Conservation (phyloP, 2,797 vertebrate species). For the Ceyx erithaca region DNA sequence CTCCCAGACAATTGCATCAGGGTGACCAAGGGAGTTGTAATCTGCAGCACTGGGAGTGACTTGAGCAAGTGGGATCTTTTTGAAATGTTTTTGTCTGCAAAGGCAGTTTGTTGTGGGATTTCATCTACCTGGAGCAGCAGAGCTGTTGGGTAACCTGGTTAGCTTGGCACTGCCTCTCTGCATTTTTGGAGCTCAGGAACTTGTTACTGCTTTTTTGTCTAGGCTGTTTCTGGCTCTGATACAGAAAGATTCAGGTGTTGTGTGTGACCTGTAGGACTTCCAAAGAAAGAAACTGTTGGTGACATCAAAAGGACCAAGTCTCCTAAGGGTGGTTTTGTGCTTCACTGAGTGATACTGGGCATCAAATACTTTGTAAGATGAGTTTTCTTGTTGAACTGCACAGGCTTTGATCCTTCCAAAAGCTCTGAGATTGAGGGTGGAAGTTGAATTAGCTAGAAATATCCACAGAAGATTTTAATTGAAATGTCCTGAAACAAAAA, state of each 20-base stretch:
- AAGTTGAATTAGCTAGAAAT: background rate
- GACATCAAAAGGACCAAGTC: background rate
- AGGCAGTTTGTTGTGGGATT: background rate
- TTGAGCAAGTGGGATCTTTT: background rate
- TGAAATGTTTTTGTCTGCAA: background rate
- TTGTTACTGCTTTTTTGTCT: background rate
- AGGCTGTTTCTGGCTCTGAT: background rate
- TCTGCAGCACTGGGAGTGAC: background rate
- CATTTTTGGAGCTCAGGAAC: background rate
- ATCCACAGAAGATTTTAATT: background rate
- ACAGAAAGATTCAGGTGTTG: background rate
- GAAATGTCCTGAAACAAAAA: background rate
- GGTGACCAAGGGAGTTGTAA: background rate
- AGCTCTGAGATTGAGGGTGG: background rate
- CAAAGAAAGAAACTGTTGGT: background rate
- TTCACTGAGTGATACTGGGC: background rate
- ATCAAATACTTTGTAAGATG: background rate
- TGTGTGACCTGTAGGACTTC: background rate
- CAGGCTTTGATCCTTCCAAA: background rate
- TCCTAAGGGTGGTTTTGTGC: background rate
- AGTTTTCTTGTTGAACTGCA: background rate
- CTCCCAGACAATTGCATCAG: background rate
- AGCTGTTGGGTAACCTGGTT: background rate
- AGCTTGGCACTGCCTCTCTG: background rate
- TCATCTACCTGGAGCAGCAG: background rate